Conservation (phyloP, 1,140 invertebrate species). For the Meloidogyne floridensis region DNA sequence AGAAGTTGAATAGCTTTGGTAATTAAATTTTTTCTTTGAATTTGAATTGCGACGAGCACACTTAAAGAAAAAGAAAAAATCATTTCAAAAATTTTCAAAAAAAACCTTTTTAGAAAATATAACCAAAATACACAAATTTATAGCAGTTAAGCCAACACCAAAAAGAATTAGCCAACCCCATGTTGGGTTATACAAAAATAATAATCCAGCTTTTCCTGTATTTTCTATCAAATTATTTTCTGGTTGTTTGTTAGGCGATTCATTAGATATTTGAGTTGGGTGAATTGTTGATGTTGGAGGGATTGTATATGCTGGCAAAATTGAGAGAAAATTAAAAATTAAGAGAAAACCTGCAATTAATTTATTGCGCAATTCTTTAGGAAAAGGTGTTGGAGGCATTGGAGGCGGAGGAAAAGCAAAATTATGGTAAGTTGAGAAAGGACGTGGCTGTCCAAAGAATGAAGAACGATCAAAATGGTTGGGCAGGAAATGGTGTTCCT, state of each 20-base stretch:
- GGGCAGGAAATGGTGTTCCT: slow-evolving; percentile 71
- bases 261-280: background rate
- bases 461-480: slow-evolving; percentile 70
- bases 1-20: slow-evolving; percentile 57
- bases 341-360: background rate
- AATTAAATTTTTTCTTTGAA: slow-evolving; percentile 59
- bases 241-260: slow-evolving; percentile 2
- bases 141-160: slow-evolving; percentile 38
- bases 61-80: slow-evolving; percentile 37
- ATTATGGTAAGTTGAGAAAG: slow-evolving; percentile 58
- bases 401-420: slow-evolving; percentile 66
- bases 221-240: background rate
- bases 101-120: slow-evolving; percentile 47
- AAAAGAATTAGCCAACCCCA: slow-evolving; percentile 38
- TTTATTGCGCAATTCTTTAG: slow-evolving; percentile 37
- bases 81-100: slow-evolving; percentile 5
- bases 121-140: slow-evolving; percentile 44
- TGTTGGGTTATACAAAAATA: slow-evolving; percentile 18
- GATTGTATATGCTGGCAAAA: background rate
- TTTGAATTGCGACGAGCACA: slow-evolving; percentile 38
- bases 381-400: slow-evolving; percentile 51
- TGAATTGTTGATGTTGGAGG: slow-evolving; percentile 6
- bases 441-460: slow-evolving; percentile 60
- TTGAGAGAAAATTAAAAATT: background rate
- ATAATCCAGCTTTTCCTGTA: background rate